Base-by-base conservation (phyloP, 2,888 invertebrate species). In the Sussaba pulchella region DNA sequence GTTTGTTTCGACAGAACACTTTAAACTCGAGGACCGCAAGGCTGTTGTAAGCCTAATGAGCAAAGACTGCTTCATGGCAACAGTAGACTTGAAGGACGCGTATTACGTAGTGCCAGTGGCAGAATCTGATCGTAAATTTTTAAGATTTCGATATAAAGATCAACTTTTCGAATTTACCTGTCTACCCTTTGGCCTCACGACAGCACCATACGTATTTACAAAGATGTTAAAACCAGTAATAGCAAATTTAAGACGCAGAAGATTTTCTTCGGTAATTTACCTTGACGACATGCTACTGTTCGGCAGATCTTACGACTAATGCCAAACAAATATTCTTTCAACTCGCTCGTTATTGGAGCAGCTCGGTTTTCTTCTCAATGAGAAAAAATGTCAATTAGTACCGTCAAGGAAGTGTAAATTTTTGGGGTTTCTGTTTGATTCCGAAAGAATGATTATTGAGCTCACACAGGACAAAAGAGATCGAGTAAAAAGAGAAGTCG, bases 401-500 rank as follows among this genome's bases (percentile, higher is more conserved):
- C 45, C 63, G 26, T n/a, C 12, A 12, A 43, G 24, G 3, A n/a
- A 14, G 8, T 26, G 63, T 24, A 43, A 63, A 45, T 63, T 21
- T 12, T 19, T 63, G 3, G 63, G 63, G 2, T 63, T 63, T 8
- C 26, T 6, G 43, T 45, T 63, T 21, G 43, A 63, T 26, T 45
- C 43, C 8, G 4, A 9, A 4, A 43, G 14, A 8, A 63, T 63
- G 63, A 24, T 26, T 24, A 63, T 45, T 6, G 45, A 63, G 14
- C 63, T 63, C 2, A 12, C 24, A 8, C n/a, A 10, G 1, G 61
- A 61, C 0, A 61, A 83, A 36, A 52, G 21, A 5, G 24, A 61
- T 47, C 66, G 50, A 17, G 75, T 81, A 21, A 39, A 39, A 39
- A n/a, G 57, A 24, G 8, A n/a, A 0, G 26, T 69, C 9, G 24